phyloP scores from a whole-genome alignment of 2,113 vertebrate genomes.

The Poeciliopsis occidentalis region DNA sequence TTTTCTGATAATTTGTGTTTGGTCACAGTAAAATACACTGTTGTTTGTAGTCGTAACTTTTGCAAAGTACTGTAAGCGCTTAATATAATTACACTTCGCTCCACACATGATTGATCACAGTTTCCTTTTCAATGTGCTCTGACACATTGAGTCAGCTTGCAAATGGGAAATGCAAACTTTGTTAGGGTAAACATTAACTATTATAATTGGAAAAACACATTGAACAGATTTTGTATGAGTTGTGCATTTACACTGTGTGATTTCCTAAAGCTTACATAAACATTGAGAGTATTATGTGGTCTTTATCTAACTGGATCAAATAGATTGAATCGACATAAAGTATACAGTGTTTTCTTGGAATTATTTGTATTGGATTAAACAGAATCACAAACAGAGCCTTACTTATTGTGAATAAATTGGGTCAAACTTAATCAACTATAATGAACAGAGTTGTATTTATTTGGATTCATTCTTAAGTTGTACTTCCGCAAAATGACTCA shows the following conservation, averaged over 20 bases:
- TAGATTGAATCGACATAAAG: background rate
- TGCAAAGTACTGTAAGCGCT: background rate
- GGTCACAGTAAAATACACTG: background rate
- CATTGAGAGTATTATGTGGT: too few relatives aligned
- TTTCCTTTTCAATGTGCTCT: slow-evolving; percentile 36
- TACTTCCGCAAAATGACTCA: background rate
- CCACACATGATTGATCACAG: background rate
- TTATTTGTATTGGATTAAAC: background rate
- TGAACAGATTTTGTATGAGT: background rate
- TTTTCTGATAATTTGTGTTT: background rate
- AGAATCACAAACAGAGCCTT: background rate
- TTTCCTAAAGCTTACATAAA: background rate
- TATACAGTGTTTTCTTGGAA: background rate
- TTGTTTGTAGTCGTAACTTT: background rate
- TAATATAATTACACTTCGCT: background rate
- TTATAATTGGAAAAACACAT: slow-evolving; percentile 28
- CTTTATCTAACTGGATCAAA: background rate
- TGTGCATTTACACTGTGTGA: background rate
- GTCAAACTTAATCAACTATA: too few relatives aligned
- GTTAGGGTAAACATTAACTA: slow-evolving; percentile 1
- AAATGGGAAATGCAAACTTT: slow-evolving; percentile 6
- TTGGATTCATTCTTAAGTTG: background rate
- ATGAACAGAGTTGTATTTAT: background rate
- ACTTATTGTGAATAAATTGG: background rate
- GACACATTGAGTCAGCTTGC: slow-evolving; percentile 24